Evolutionary conservation across 1,140 invertebrate genomes (phyloP).

Genomic region (Ruditapes philippinarum): DNA sequence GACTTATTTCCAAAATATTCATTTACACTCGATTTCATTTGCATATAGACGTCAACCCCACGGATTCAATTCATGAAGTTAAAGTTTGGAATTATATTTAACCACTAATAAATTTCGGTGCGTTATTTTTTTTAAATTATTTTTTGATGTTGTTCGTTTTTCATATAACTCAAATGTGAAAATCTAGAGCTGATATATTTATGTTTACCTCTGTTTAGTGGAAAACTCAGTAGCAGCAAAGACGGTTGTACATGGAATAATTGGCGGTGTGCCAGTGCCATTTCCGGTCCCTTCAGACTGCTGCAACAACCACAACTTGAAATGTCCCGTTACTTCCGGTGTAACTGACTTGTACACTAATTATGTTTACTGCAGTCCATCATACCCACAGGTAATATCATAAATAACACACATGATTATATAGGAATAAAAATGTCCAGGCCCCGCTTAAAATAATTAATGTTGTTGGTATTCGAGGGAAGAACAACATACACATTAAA

Average conservation of each 20-base stretch:
- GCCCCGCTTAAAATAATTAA: too few species aligned
- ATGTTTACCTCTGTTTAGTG: conserved; percentile 30
- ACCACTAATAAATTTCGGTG: not conserved
- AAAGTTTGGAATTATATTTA: too few species aligned
- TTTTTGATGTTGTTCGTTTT: too few species aligned
- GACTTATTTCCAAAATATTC: too few species aligned
- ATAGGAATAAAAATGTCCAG: too few species aligned
- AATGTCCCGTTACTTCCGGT: conserved; percentile 36
- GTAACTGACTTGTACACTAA: conserved; percentile 35
- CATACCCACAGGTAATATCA: conserved; percentile 61
- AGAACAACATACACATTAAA: too few species aligned
- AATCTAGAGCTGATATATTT: not conserved
- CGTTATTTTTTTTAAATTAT: too few species aligned
- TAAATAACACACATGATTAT: too few species aligned
- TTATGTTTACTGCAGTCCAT: conserved; percentile 40
- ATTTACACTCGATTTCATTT: too few species aligned
- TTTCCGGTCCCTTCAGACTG: conserved; percentile 55
- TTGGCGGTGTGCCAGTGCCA: conserved; percentile 55
- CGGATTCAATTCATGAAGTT: too few species aligned
- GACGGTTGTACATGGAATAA: conserved; percentile 55
- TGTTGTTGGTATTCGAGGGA: too few species aligned
- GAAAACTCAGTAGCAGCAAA: conserved; percentile 42
- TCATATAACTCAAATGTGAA: not conserved
- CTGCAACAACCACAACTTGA: conserved; percentile 25
- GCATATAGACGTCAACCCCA: too few species aligned